Percentiles rank a stretch among this genome's conserved stretches.
Conservation (phyloP, 2,113 vertebrate species). For the Gnathonemus echidnorhynchus region DNA sequence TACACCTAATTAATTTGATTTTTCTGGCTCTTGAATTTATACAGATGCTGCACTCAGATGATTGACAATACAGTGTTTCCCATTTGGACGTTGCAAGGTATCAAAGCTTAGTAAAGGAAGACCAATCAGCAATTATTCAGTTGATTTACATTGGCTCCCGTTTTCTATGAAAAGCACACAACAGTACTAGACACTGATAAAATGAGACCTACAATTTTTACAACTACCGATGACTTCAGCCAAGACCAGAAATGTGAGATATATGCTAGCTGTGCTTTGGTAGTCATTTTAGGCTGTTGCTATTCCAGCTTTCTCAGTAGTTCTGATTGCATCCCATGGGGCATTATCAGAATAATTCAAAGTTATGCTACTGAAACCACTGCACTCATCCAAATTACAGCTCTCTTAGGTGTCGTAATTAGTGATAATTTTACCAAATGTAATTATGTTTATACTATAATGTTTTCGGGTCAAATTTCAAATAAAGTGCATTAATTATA, state of each 20-base stretch:
- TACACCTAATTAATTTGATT: background rate
- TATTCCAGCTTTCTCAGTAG: background rate
- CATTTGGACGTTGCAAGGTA: background rate
- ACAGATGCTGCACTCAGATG: background rate
- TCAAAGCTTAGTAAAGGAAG: background rate
- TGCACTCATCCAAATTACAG: background rate
- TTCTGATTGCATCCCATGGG: background rate
- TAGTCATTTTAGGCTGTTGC: background rate
- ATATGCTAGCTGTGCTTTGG: background rate
- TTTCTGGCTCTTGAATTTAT: background rate
- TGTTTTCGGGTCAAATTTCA: background rate
- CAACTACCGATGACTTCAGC: background rate
- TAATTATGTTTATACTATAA: background rate
- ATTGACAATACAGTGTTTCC: background rate
- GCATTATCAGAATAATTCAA: background rate
- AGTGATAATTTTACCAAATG: background rate
- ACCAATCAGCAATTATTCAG: background rate
- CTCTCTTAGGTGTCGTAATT: background rate
- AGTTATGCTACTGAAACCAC: background rate
- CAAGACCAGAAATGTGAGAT: background rate
- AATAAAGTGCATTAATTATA: background rate
- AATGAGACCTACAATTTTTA: background rate
- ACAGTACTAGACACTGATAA: background rate
- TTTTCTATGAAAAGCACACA: background rate
- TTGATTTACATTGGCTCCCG: background rate